Base-by-base conservation (phyloP, 2,113 vertebrate genomes). In the Nettapus auritus region DNA sequence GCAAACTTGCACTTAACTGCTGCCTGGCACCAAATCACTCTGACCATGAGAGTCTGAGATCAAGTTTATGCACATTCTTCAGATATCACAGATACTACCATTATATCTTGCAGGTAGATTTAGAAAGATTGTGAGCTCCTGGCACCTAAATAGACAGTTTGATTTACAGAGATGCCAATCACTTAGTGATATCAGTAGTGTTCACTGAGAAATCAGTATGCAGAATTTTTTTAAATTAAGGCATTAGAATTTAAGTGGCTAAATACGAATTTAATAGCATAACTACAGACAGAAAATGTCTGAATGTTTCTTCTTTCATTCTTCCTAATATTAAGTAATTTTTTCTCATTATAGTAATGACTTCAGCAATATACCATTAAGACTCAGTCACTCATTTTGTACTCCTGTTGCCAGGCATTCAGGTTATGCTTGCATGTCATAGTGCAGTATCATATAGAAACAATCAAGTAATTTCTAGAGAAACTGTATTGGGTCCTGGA, bases 191-290 rank as follows among this genome's bases (percentile, higher is more conserved):
- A 60, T 66, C 80, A 46, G 56, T 52, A 26, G 46, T 36, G 29
- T 67, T 80, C 53, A 34, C 34, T 29, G 62, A 84, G 53, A 90
- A 90, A 52, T 3, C 1, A 2, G 40, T 70, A 33, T 42, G 70
- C 73, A 75, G 29, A 78, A 26, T 34, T 86, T 88, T 74, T 53
- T 9, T 81, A 92, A 90, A 77, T 53, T 31, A 63, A 84, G 33
- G 4, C 42, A 82, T 75, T 76, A 71, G 33, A 71, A 76, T 91
- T 75, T 64, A 82, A 56, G 56, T 56, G 42, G 48, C 19, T 87
- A 90, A 93, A 82, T 75, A 89, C 16, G 4, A 84, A 75, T 79
- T 78, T 79, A 91, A 82, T 60, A 68, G 22, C 64, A 70, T 92
- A 82, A 60, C 29, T 89, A 60, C n/a, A 87, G 56, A 67, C 29